Base-by-base conservation (phyloP, 2,113 vertebrate species). In the Leptosomus discolor region DNA sequence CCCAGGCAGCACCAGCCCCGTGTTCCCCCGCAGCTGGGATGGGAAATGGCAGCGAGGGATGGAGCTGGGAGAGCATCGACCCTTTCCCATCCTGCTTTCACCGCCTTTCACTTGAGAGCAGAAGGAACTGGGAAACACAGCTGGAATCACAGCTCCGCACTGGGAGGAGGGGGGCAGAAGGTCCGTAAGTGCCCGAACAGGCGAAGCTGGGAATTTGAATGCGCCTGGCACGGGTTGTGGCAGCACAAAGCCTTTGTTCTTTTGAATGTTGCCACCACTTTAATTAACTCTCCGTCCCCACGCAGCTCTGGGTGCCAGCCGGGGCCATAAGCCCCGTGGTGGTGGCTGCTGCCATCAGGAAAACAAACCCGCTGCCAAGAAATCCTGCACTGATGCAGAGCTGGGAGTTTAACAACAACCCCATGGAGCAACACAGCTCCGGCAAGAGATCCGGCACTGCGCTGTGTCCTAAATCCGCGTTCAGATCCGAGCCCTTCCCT, bases 401-500 rank as follows among this genome's bases (percentile, higher is more conserved):
- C 83, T 21, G 65, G 14, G 41, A 88, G 37, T 32, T 69, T 3
- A 57, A 68, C 39, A 67, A 64, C 46, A 63, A 26, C 32, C n/a
- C 56, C 37, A 1, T 9, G 67, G 88, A 92, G 82, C 73, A 86
- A 20, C 45, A 18, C 0, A 0, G 82, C 83, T n/a, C 67, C 1
- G 1, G 8, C 0, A 21, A 71, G 46, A 71, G 50, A 67, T 51
- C 45, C 12, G 1, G 53, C 88, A 20, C 57, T 2, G 0, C 4
- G 1, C 54, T 3, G 1, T 4, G 36, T n/a, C 65, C 78, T 10
- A 54, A 22, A 91, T 64, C 60, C 63, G 18, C 5, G 1, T 16
- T 51, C 77, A n/a, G 54, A 92, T 69, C 82, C 16, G 22, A 85
- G 90, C 54, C 16, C 46, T 77, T 73, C 65, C 91, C 78, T 70